Conservation (phyloP, 2,113 vertebrate species). For the Oncorhynchus keta region DNA sequence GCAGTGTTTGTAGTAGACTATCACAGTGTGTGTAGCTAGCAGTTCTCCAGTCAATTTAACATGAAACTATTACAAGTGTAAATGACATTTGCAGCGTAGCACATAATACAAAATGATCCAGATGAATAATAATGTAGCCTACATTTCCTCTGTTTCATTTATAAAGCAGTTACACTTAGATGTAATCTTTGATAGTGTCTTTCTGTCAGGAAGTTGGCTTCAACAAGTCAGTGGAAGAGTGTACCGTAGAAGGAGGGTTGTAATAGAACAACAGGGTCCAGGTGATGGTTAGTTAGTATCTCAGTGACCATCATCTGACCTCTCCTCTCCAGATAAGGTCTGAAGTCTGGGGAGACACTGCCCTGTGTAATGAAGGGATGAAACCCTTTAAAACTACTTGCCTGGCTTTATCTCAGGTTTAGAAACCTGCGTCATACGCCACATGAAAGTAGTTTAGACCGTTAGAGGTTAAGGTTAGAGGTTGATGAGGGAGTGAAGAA, state of each 20-base stretch:
- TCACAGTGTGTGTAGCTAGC: background rate
- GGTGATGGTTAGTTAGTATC: too few species aligned
- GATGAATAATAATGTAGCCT: background rate
- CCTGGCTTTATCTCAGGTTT: background rate
- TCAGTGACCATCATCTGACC: background rate
- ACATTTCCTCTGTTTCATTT: too few species aligned
- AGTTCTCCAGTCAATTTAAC: conserved; percentile 20
- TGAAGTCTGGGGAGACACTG: background rate
- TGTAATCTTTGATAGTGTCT: background rate
- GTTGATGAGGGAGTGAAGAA: background rate
- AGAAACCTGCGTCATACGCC: background rate
- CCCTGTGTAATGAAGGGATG: background rate
- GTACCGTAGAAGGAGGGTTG: too few species aligned
- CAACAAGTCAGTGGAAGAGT: too few species aligned
- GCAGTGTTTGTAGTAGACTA: conserved; percentile 26
- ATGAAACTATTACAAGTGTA: conserved; percentile 4
- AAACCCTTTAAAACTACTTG: background rate
- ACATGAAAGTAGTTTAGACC: background rate
- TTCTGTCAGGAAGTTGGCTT: background rate
- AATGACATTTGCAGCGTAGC: background rate
- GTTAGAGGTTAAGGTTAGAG: too few species aligned
- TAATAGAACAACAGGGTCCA: too few species aligned
- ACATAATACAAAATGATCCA: background rate
- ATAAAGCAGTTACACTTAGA: too few species aligned
- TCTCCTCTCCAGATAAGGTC: background rate